Base-by-base conservation (phyloP, 2,113 vertebrate genomes). In the Ondatra zibethicus region DNA sequence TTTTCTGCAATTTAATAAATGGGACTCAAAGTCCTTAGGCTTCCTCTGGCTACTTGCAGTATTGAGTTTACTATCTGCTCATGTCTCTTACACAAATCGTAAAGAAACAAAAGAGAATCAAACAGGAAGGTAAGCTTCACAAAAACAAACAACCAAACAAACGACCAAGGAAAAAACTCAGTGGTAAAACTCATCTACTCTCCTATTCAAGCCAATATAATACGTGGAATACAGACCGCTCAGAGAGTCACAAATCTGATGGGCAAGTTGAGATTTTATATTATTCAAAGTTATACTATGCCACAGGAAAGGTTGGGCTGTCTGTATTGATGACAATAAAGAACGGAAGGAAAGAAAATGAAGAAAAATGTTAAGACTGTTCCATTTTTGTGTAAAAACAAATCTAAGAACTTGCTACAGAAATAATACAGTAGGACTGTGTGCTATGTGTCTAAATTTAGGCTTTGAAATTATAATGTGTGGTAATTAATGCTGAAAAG, bases 361-460 rank as follows among this genome's bases (percentile, higher is more conserved):
- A 19, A 85, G 61, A 80, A 72, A 94, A 94, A 89, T 6, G 27
- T 52, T 52, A 66, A 11, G n/a, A 50, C 47, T 58, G 12, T 92
- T 89, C 39, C 50, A 89, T 70, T 88, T 95, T 89, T 89, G 70
- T 31, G 3, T 13, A 82, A 47, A 92, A 95, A 95, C 45, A 93
- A 68, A 90, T 68, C 93, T 73, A 96, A 88, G 45, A 96, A 91
- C 55, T 52, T 89, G n/a, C 42, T 95, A 23, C 42, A 93, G 61
- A 94, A 95, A 96, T 85, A 91, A 92, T 63, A 76, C 2, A 45
- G 5, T 25, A 92, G 80, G 61, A 76, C 36, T 95, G 27, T 73
- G 90, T 89, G 95, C 96, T 96, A 12, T 93, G 97, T 97, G 96
- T 98, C 98, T 97, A 98, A 98, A 98, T 98, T 94, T 93, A 93